These are phyloP conservation scores for Zaprionus nigranus DNA, from an alignment of 1,140 invertebrate species.

Conservation along the genomic window DNA sequence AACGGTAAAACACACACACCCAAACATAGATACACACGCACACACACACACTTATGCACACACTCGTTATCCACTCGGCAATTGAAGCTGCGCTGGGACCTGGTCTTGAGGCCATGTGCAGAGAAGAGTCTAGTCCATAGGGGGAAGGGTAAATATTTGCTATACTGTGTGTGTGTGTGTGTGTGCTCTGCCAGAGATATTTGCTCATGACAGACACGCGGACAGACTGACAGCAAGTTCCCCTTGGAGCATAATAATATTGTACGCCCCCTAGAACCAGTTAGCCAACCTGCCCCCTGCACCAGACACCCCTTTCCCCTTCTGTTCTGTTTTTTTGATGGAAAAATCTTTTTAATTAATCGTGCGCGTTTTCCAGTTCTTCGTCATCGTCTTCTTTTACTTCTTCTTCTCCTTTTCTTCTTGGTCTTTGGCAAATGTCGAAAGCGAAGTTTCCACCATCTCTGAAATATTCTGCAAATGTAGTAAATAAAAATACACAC, in stretches of 20 bases:
- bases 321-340: slow-evolving; percentile 28
- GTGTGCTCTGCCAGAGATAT: slow-evolving; percentile 59
- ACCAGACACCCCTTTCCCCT: background rate
- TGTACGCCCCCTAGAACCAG: slow-evolving; percentile 2
- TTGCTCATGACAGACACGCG: slow-evolving; percentile 53
- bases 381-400: background rate
- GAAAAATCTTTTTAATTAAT: slow-evolving; percentile 65
- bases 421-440: slow-evolving; percentile 29
- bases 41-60: background rate
- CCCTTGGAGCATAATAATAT: background rate
- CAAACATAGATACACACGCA: slow-evolving; percentile 30
- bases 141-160: slow-evolving; percentile 66
- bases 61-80: background rate
- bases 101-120: slow-evolving; percentile 4
- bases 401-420: background rate
- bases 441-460: slow-evolving; percentile 16
- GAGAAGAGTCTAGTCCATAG: background rate
- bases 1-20: slow-evolving; percentile 43
- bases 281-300: background rate
- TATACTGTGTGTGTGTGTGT: slow-evolving; percentile 21
- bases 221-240: background rate
- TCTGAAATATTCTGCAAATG: slow-evolving; percentile 11
- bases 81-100: slow-evolving; percentile 25
- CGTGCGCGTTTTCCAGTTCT: slow-evolving; percentile 54
- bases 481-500: slow-evolving; percentile 32